Base-by-base conservation (phyloP, 2,888 invertebrate genomes). In the Zele albiditarsus region DNA sequence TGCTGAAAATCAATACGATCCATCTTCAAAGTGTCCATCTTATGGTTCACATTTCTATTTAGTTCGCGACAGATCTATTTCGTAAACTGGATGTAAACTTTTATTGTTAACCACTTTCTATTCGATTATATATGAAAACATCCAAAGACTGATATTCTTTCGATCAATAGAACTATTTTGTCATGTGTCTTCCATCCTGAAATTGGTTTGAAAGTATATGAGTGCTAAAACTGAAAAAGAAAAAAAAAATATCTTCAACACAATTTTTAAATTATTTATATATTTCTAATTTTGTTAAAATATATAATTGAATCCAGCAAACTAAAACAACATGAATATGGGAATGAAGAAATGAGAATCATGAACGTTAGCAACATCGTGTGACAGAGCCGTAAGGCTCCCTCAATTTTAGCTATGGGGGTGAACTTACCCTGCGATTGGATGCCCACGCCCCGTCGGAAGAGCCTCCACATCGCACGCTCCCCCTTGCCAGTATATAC, bases 381-480 rank as follows among this genome's bases (percentile, higher is more conserved):
- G 77, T 79, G 70, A 76, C 79, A 57, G 65, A 53, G 53, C 42
- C 53, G n/a, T 28, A 65, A 23, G 20, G 53, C 53, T 63, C 67
- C 58, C 71, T 49, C 31, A 67, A 49, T 60, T 73, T 65, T 42
- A 12, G 14, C 46, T 69, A 46, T 31, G 65, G 65, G 73, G 73
- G 62, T 68, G 74, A 77, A 46, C 75, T 74, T 73, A 75, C 77
- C 76, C 74, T 49, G 67, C 71, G 67, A 71, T 71, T 73, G 76
- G 72, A 46, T 78, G 79, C 80, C 80, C 82, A 82, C 82, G 84
- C 82, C 82, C 84, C 79, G 62, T 78, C 66, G 75, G 80, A 77
- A 80, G 80, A 83, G 80, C 82, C 83, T 79, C 79, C 77, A 80
- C 77, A 77, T 81, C 81, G 83, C 83, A 82, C 82, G 82, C 80